A percentile compares a stretch with the other conserved stretches of the same genome.
Evolutionary conservation across 2,888 invertebrate genomes (phyloP).

Genomic region (Exephanes ischioxanthus): DNA sequence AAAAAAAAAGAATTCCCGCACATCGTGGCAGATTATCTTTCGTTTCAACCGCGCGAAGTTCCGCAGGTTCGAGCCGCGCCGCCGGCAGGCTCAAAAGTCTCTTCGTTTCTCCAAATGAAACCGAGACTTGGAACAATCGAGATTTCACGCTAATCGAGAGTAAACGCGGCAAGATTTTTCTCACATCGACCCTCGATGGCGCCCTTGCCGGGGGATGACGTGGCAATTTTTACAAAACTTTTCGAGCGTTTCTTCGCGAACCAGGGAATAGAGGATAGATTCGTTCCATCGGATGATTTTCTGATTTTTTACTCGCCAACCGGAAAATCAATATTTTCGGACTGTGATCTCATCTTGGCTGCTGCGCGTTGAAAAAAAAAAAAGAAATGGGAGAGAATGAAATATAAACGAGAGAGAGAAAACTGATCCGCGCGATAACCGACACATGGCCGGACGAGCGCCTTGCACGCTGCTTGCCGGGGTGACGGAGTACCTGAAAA

Average conservation of each 20-base stretch:
- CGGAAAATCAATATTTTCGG: slow-evolving; percentile 54
- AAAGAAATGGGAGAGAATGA: slow-evolving; percentile 32
- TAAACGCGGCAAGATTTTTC: slow-evolving; percentile 55
- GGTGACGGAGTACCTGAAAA: slow-evolving; percentile 73
- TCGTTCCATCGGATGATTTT: slow-evolving; percentile 15
- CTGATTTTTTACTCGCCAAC: not conserved
- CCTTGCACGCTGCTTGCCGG: slow-evolving; percentile 57
- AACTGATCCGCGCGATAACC: slow-evolving; percentile 59
- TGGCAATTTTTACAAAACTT: slow-evolving; percentile 48
- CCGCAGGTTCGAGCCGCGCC: slow-evolving; percentile 17
- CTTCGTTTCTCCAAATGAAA: slow-evolving; percentile 50
- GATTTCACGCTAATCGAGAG: slow-evolving; percentile 76
- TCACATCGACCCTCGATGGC: slow-evolving; percentile 25
- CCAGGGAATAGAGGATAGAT: not conserved
- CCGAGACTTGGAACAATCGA: slow-evolving; percentile 70
- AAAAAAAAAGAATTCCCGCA: slow-evolving; percentile 38
- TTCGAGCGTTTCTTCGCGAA: not conserved
- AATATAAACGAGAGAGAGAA: slow-evolving; percentile 51
- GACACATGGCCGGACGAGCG: slow-evolving; percentile 58
- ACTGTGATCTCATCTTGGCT: slow-evolving; percentile 35
- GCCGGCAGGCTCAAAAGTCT: slow-evolving; percentile 17
- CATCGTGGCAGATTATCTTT: slow-evolving; percentile 47
- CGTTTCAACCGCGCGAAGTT: slow-evolving; percentile 59
- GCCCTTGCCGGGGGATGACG: slow-evolving; percentile 40
- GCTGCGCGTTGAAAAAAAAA: slow-evolving; percentile 17